Percentiles rank a stretch among this genome's conserved stretches.
phyloP scores from a whole-genome alignment of 2,888 invertebrate species.

The Tachina fera region DNA sequence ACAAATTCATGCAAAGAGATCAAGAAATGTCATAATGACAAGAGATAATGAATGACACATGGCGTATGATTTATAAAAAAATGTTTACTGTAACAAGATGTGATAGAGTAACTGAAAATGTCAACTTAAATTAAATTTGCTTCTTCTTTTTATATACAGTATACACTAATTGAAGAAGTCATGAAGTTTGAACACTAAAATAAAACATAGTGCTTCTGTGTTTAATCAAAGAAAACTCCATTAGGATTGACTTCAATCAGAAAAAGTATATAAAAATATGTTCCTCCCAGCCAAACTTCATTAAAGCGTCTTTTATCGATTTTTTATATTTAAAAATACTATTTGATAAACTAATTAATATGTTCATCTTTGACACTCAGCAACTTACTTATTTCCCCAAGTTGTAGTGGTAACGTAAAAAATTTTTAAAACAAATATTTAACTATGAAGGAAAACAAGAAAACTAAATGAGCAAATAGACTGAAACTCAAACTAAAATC shows the following conservation, averaged over 20 bases:
- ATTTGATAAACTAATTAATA: conserved; percentile 18
- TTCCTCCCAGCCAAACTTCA: neutral
- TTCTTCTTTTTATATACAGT: no score
- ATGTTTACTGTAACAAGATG: neutral
- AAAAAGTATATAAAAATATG: neutral
- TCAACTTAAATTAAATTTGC: no score
- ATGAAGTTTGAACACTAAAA: neutral
- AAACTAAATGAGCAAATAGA: conserved; percentile 39
- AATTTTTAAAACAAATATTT: conserved; percentile 38
- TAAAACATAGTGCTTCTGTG: neutral
- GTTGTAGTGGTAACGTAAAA: neutral
- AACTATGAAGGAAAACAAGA: conserved; percentile 9
- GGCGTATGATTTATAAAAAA: conserved; percentile 7
- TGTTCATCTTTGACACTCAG: neutral
- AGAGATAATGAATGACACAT: neutral
- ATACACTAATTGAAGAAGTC: neutral
- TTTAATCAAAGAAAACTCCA: neutral
- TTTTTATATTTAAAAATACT: neutral
- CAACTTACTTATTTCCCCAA: neutral
- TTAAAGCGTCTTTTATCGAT: neutral
- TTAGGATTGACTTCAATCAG: neutral
- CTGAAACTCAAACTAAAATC: conserved; percentile 11
- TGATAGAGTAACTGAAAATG: no score
- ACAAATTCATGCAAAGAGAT: no score
- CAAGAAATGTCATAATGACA: no score